Base-by-base conservation (phyloP, 2,888 invertebrate genomes). In the Gortyna flavago region DNA sequence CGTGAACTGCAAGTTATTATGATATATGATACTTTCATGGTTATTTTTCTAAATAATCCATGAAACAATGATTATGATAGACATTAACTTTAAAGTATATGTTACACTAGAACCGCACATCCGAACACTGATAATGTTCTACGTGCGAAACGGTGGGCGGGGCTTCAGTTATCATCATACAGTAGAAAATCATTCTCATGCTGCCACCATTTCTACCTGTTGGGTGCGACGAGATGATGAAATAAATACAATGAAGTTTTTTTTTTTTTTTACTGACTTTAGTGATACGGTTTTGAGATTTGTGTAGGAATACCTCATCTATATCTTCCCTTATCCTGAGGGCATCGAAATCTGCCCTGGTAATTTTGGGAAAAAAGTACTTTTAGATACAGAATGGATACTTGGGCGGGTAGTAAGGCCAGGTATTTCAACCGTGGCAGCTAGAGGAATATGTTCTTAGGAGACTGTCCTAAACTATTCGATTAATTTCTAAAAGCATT, bases 1-100 rank as follows among this genome's bases (percentile, higher is more conserved):
- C 90, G 92, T 94, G 93, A 93, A 92, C 93, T 92, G 93, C 91
- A 94, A 93, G 88, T 94, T 93, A 93, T 94, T 93, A 94, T 94
- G 94, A 94, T 93, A 90, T 88, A 94, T 95, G 94, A 92, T 87
- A 90, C 90, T 88, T 85, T 89, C 91, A 93, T 93, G 93, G 92
- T 92, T 89, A 92, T 93, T 83, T 89, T 92, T 92, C 89, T 85
- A 93, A 94, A 92, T 89, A 87, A 89, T 89, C 92, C 93, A 94
- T 91, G 91, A 91, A 65, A 79, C 29, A 79, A 77, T 89, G 87
- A 81, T 88, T 86, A 93, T 91, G 90, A 90, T 84, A 90, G 91
- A 92, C 89, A 89, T 91, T 90, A 92, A 69, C 35, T 38, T 57
- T 57, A 13, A 69, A 54, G 54, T 38, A 35, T 68, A 54, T 69